A percentile compares a stretch with the other conserved stretches of the same genome.
Evolutionary conservation across 2,888 invertebrate genomes (phyloP).

Genomic region (Drosophila eohydei): DNA sequence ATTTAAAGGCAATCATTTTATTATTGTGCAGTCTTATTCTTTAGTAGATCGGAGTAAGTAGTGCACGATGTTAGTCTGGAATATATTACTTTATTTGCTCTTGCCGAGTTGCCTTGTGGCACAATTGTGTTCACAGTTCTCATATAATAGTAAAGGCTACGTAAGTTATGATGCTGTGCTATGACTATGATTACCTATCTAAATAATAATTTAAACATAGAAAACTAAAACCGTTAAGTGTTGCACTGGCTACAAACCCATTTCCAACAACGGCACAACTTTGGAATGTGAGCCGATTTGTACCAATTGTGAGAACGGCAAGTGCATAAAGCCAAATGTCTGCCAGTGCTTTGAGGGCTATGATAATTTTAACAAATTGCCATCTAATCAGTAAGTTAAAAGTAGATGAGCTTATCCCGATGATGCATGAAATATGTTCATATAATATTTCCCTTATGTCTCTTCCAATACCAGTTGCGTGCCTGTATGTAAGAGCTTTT

Average conservation of each 20-base stretch:
- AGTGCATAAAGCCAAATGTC: constrained; percentile 78
- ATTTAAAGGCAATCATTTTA: not conserved
- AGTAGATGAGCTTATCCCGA: not conserved
- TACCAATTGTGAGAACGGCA: constrained; percentile 61
- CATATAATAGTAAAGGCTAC: not conserved
- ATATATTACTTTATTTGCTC: not conserved
- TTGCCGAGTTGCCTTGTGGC: not conserved
- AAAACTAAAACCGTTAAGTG: not conserved
- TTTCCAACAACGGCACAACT: fast-evolving
- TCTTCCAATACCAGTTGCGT: constrained; percentile 63
- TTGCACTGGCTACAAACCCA: not conserved
- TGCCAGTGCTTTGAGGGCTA: constrained; percentile 85
- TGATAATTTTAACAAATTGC: constrained; percentile 45
- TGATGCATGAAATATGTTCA: not conserved
- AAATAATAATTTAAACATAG: not conserved
- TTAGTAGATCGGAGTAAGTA: not conserved
- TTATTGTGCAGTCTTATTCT: not conserved
- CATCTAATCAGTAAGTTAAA: constrained; percentile 42
- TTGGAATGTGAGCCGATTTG: not conserved
- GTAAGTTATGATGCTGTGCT: not conserved
- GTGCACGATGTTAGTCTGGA: not conserved
- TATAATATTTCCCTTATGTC: too few relatives aligned
- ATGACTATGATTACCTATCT: not conserved
- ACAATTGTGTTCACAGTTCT: not conserved
- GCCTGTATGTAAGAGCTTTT: constrained; percentile 75